Evolutionary conservation across 2,113 vertebrate genomes (phyloP).

Genomic region (Podocnemis expansa): DNA sequence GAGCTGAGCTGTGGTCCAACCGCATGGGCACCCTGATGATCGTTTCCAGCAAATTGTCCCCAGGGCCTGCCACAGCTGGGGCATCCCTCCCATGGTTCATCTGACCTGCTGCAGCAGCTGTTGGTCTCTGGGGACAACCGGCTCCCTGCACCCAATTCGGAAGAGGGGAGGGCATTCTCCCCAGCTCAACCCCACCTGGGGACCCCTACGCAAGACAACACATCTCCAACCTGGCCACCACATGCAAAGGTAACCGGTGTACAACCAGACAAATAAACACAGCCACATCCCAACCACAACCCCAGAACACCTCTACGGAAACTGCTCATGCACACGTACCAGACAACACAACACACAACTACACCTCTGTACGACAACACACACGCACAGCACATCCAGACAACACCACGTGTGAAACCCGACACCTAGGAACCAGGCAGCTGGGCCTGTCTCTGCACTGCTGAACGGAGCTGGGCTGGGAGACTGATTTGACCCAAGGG

Average conservation of each 20-base stretch:
- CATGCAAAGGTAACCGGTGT: neutral
- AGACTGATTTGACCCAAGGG: accelerated
- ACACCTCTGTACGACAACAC: neutral
- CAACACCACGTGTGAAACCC: constrained; percentile 49
- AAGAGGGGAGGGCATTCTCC: neutral
- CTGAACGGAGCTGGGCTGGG: neutral
- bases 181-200: neutral
- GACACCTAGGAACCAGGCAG: neutral
- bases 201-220: neutral
- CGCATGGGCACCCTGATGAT: neutral
- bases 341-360: neutral
- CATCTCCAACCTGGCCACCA: neutral
- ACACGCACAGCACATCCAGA: constrained; percentile 33
- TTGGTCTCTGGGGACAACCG: neutral
- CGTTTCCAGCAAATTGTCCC: neutral
- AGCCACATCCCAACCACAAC: neutral
- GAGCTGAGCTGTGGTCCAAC: neutral
- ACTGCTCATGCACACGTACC: neutral
- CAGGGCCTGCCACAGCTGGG: too few relatives aligned
- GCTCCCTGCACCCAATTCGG: neutral
- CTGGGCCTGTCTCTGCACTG: neutral
- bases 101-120: too few relatives aligned
- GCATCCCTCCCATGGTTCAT: neutral
- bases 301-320: neutral
- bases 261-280: neutral